These are phyloP conservation scores for Leptinotarsa texana DNA, from an alignment of 1,140 invertebrate genomes.

Conservation along the genomic window DNA sequence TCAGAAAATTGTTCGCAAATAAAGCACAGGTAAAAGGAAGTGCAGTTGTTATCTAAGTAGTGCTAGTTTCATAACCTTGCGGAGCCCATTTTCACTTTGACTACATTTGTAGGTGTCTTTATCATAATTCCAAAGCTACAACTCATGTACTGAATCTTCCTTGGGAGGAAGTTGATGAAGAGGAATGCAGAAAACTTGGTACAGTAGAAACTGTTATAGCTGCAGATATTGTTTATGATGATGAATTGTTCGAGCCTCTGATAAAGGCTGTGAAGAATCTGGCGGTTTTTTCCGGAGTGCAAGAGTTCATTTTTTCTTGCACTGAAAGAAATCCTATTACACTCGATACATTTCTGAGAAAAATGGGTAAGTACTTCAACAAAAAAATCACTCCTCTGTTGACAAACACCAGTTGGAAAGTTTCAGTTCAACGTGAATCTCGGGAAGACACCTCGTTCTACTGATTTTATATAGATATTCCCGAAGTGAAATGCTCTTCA, in stretches of 20 bases:
- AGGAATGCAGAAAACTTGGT: constrained; percentile 37
- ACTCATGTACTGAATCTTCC: constrained; percentile 56
- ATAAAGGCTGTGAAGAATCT: constrained; percentile 54
- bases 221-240: constrained; percentile 62
- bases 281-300: constrained; percentile 42
- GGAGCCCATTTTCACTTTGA: too few relatives aligned
- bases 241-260: constrained; percentile 54
- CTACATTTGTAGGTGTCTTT: background rate
- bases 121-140: constrained; percentile 25
- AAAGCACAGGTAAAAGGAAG: background rate
- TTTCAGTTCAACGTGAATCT: too few relatives aligned
- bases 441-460: too few relatives aligned
- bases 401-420: too few relatives aligned
- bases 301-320: constrained; percentile 57
- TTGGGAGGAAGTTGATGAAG: constrained; percentile 58
- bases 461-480: too few relatives aligned
- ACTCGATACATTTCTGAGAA: constrained; percentile 54
- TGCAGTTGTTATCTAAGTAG: too few relatives aligned
- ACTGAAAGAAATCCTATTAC: constrained; percentile 60
- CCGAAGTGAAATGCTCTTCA: too few relatives aligned
- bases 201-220: constrained; percentile 59
- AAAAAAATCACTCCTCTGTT: too few relatives aligned
- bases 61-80: too few relatives aligned
- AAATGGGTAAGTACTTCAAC: constrained; percentile 52
- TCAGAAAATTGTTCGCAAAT: background rate